Evolutionary conservation across 1,140 invertebrate species (phyloP).

Genomic region (Drosophila azteca): DNA sequence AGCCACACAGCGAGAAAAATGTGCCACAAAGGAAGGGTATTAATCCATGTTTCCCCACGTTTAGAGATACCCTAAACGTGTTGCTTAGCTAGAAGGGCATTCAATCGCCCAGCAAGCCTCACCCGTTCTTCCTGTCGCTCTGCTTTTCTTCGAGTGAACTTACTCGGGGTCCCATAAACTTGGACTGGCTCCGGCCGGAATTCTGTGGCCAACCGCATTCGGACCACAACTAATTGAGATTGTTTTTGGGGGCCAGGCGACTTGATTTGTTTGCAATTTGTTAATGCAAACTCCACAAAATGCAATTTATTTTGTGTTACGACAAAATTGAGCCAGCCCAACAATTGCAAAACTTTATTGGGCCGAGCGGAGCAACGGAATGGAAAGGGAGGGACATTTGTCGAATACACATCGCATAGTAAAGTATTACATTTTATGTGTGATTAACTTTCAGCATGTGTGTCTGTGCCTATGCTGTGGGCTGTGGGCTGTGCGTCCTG

Average conservation of each 20-base stretch:
- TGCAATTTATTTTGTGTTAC: conserved; percentile 37
- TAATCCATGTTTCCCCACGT: too few species aligned
- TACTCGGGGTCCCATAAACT: neutral
- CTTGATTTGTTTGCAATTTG: conserved; percentile 57
- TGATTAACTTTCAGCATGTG: conserved; percentile 47
- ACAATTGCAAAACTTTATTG: conserved; percentile 21
- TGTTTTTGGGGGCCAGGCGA: conserved; percentile 18
- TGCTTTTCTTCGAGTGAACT: neutral
- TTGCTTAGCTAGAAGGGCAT: too few species aligned
- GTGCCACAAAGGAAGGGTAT: neutral
- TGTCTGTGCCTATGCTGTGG: conserved; percentile 40
- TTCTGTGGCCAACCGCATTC: conserved; percentile 28
- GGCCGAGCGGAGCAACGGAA: neutral
- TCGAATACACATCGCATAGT: neutral
- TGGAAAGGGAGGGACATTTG: neutral
- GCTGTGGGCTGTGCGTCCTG: conserved; percentile 44
- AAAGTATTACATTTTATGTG: conserved; percentile 47
- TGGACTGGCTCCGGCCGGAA: conserved; percentile 15
- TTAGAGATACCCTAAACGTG: too few species aligned
- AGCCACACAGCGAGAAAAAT: conserved; percentile 20
- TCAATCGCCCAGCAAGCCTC: too few species aligned
- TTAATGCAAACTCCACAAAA: conserved; percentile 41
- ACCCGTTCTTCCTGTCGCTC: too few species aligned
- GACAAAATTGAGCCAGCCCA: neutral
- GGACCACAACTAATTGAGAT: conserved; percentile 50